phyloP scores from a whole-genome alignment of 2,888 invertebrate species.

The Patella ulyssiponensis region DNA sequence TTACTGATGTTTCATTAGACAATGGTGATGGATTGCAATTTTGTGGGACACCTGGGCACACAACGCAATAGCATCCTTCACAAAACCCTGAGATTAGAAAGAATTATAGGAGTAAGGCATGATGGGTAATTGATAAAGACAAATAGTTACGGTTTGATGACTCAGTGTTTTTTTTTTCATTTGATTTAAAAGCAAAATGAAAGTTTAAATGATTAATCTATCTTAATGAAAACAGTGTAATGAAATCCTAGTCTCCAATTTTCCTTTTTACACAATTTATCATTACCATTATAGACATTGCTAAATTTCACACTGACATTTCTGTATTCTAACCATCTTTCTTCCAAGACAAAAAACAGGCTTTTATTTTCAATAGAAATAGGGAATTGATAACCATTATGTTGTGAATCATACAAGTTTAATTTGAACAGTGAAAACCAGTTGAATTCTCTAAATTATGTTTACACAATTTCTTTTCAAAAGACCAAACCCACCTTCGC shows the following conservation, averaged over 20 bases:
- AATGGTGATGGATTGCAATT: neutral
- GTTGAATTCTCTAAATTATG: no score
- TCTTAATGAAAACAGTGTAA: conserved; percentile 1
- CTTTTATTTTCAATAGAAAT: no score
- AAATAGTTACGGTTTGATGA: neutral
- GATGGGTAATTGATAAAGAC: conserved; percentile 9
- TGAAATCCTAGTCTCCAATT: neutral
- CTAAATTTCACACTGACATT: neutral
- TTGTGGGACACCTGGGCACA: conserved; percentile 1
- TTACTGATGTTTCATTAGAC: neutral
- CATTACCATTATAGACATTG: neutral
- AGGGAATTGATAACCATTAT: no score
- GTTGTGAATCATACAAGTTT: no score
- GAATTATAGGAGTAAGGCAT: neutral
- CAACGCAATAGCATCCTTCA: no score
- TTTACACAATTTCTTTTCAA: no score
- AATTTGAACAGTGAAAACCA: no score
- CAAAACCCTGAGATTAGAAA: neutral
- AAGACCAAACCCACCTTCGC: no score
- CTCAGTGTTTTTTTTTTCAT: neutral
- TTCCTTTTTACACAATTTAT: neutral
- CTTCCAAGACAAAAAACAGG: no score
- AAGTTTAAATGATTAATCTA: neutral
- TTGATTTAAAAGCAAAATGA: no score
- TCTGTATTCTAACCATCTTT: neutral